Conservation (phyloP, 2,888 invertebrate genomes). For the Ypsolopha scabrella region DNA sequence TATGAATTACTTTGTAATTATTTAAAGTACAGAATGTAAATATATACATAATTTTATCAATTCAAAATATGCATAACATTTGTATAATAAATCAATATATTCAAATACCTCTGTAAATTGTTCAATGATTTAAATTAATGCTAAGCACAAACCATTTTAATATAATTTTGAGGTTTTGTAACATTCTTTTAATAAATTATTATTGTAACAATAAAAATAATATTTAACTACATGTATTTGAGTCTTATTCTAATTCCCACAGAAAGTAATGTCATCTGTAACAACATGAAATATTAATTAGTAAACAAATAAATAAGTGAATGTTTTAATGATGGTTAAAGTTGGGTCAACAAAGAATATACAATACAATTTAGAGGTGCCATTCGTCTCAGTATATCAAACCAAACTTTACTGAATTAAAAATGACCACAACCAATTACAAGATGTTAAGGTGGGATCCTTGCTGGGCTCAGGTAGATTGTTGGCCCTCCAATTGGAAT, state of each 20-base stretch:
- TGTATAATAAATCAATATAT: background rate
- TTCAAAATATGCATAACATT: constrained; percentile 15
- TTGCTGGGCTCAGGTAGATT: no score
- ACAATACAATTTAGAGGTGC: no score
- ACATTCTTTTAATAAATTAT: constrained; percentile 31
- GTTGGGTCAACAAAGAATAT: no score
- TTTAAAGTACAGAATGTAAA: constrained; percentile 13
- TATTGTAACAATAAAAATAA: constrained; percentile 25
- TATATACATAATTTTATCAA: constrained; percentile 12
- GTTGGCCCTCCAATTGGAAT: no score
- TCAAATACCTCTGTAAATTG: constrained; percentile 5
- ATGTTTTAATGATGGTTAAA: no score
- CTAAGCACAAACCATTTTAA: constrained; percentile 33
- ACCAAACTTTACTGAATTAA: no score
- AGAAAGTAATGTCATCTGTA: background rate
- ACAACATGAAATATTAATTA: background rate
- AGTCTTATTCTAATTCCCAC: background rate
- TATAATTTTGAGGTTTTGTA: constrained; percentile 33
- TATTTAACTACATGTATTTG: background rate
- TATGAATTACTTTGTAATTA: constrained; percentile 8
- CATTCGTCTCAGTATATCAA: no score
- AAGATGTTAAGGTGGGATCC: no score
- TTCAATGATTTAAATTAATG: constrained; percentile 11
- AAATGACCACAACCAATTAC: no score
- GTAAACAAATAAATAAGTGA: no score